Base-by-base conservation (phyloP, 2,888 invertebrate genomes). In the Rotaria sp. region DNA sequence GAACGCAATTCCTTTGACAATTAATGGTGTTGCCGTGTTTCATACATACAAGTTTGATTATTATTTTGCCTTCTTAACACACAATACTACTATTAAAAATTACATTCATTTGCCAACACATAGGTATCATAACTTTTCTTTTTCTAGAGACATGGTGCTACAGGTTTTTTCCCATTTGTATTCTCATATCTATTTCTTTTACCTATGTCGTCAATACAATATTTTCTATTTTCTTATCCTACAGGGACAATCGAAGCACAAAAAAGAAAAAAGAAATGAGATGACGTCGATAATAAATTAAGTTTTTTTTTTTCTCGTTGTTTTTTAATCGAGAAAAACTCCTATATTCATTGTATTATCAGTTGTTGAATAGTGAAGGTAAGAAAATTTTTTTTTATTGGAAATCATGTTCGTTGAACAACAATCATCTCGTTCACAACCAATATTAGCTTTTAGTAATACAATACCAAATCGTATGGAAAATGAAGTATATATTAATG, bases 1-100 rank as follows among this genome's bases (percentile, higher is more conserved):
- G 30, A 59, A 59, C 59, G 59, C 59, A 30, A 59, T 30, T 30
- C 59, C 30, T 30, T 30, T 59, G 59, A 59, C 1, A 59, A 59
- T 59, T 30, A 13, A 11, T 30, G 30, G 26, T 30, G 26, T 59
- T 59, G 30, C 30, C 30, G 11, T 59, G 59, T 30, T 59, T 59
- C 59, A 59, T n/a, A 59, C 59, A 59, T n/a, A 59, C n/a, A 4
- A 59, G 59, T 59, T 59, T 59, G 59, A 59, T 59, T 59, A 59
- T 11, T 59, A 59, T 59, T 59, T 59, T 11, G n/a, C 30, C 30
- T 30, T 59, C 30, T 59, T 30, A 1, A n/a, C 57, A 8, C n/a
- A n/a, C 26, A 59, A n/a, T 59, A 11, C 13, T 59, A 8, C 10
- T 59, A 59, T 59, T 59, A 59, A 59, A 59, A 59, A 59, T 59